phyloP scores from a whole-genome alignment of 1,140 invertebrate genomes.

The Plodia interpunctella region DNA sequence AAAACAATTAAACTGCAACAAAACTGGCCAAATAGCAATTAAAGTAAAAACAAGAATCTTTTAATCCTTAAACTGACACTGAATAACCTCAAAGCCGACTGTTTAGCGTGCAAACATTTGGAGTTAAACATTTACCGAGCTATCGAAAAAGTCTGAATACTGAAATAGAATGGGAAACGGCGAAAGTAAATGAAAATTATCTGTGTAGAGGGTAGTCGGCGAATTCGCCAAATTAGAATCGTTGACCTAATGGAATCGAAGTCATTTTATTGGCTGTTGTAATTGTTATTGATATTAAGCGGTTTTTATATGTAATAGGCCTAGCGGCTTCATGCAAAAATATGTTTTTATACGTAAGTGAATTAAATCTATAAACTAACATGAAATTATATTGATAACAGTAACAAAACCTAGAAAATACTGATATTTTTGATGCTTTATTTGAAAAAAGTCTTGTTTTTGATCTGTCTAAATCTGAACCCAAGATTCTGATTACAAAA shows the following conservation, averaged over 20 bases:
- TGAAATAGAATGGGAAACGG: background rate
- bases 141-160: background rate
- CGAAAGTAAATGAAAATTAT: constrained; percentile 1
- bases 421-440: no score
- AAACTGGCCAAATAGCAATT: no score
- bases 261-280: background rate
- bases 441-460: no score
- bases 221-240: background rate
- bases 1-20: no score
- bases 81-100: background rate
- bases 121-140: background rate
- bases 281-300: background rate
- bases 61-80: background rate
- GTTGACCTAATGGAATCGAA: constrained; percentile 2
- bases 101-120: constrained; percentile 6
- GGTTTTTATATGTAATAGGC: no score
- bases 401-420: no score
- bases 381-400: no score
- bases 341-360: no score
- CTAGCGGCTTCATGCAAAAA: no score
- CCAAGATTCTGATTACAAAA: no score
- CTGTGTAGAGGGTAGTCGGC: background rate
- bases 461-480: no score
- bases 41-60: background rate
- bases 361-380: no score